A percentile compares a stretch with the other conserved stretches of the same genome.
These are phyloP conservation scores for Zaprionus capensis DNA, from an alignment of 1,140 invertebrate species.

Conservation along the genomic window DNA sequence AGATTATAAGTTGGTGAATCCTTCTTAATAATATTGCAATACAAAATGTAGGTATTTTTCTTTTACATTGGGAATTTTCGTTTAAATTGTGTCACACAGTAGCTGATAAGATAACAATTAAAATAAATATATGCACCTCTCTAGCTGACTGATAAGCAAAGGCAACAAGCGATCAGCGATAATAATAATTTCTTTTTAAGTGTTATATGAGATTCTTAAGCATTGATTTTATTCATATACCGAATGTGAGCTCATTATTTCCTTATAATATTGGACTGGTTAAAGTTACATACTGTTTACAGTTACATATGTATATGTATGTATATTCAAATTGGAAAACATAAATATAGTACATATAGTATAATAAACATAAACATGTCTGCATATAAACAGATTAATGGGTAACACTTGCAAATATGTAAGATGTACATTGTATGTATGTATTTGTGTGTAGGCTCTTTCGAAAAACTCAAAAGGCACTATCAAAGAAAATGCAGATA, in stretches of 20 bases:
- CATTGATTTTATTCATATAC: no score
- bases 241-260: no score
- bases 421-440: conserved; percentile 5
- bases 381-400: not conserved
- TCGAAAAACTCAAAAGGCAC: not conserved
- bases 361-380: not conserved
- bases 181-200: not conserved
- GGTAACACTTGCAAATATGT: not conserved
- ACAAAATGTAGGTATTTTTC: no score
- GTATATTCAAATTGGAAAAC: no score
- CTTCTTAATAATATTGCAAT: no score
- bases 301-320: no score
- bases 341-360: not conserved
- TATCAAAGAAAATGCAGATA: conserved; percentile 19
- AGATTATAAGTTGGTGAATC: no score
- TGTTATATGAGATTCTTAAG: no score
- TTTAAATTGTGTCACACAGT: not conserved
- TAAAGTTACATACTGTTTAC: no score
- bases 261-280: no score
- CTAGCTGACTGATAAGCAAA: not conserved
- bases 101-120: not conserved
- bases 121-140: not conserved
- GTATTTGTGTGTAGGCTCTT: conserved; percentile 19
- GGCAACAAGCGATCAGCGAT: not conserved
- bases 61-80: no score